Percentiles rank a stretch among this genome's conserved stretches.
Evolutionary conservation across 2,113 vertebrate species (phyloP).

Genomic region (Gambusia holbrooki): DNA sequence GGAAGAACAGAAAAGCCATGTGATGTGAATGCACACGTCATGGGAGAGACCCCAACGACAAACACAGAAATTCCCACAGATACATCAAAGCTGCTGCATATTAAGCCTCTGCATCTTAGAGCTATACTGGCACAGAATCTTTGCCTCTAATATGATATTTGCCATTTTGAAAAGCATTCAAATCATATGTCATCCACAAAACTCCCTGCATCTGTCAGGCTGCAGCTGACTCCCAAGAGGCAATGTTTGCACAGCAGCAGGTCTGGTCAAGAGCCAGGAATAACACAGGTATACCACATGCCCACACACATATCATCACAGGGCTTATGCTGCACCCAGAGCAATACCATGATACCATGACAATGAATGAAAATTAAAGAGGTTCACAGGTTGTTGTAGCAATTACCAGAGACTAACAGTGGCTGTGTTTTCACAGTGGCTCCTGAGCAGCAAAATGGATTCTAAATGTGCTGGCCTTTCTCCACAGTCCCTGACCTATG

Average conservation of each 20-base stretch:
- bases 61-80: conserved; percentile 70
- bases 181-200: conserved; percentile 74
- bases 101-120: conserved; percentile 68
- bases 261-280: conserved; percentile 33
- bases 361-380: conserved; percentile 65
- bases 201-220: conserved; percentile 41
- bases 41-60: conserved; percentile 50
- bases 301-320: background rate
- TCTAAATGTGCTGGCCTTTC: conserved; percentile 59
- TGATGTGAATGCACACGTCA: conserved; percentile 63
- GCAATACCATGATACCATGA: conserved; percentile 49
- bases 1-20: conserved; percentile 34
- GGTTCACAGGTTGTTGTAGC: conserved; percentile 65
- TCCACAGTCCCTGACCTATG: conserved; percentile 39
- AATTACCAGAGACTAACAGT: conserved; percentile 50
- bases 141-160: conserved; percentile 64
- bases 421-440: conserved; percentile 9
- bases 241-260: conserved; percentile 36
- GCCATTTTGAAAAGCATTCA: conserved; percentile 69
- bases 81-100: conserved; percentile 70
- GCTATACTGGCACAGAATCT: conserved; percentile 49
- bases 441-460: conserved; percentile 37
- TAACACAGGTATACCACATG: conserved; percentile 1
- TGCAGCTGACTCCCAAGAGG: conserved; percentile 51
- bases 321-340: conserved; percentile 16